Evolutionary conservation across 2,797 vertebrate genomes (phyloP).

Genomic region (Periparus ater): DNA sequence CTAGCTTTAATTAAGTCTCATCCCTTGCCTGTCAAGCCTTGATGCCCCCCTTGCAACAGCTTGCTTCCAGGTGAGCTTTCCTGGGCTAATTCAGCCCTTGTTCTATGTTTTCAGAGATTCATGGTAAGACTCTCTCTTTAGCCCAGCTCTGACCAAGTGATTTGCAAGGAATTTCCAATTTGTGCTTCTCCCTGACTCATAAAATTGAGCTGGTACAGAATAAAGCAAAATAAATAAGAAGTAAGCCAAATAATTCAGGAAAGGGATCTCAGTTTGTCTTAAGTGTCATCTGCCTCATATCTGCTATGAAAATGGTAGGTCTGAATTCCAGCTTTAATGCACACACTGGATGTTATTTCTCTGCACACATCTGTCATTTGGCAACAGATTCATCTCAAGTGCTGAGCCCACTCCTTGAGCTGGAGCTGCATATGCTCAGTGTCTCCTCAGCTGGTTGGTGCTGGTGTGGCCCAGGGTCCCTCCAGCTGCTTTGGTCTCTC

Average conservation of each 20-base stretch:
- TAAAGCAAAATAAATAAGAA: slow-evolving; percentile 2
- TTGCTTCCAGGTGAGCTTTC: slow-evolving; percentile 39
- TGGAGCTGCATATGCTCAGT: neutral
- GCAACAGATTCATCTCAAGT: neutral
- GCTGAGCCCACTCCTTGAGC: neutral
- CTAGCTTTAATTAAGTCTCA: slow-evolving; percentile 35
- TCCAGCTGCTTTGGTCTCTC: neutral
- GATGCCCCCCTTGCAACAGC: neutral
- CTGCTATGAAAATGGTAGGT: neutral
- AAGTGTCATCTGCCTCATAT: neutral
- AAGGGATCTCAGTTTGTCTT: neutral
- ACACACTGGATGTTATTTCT: neutral
- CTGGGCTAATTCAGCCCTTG: neutral
- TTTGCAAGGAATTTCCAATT: neutral
- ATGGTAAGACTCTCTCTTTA: neutral
- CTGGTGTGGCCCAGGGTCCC: neutral
- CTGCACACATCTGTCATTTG: neutral
- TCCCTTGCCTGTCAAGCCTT: slow-evolving; percentile 22
- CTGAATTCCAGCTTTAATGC: neutral
- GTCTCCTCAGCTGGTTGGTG: neutral
- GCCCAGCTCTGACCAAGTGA: neutral
- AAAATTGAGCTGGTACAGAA: neutral
- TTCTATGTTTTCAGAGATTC: neutral
- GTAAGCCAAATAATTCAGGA: neutral
- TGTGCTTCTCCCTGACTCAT: neutral